A percentile compares a stretch with the other conserved stretches of the same genome.
Evolutionary conservation across 2,113 vertebrate species (phyloP).

Genomic region (Capreolus pygargus): DNA sequence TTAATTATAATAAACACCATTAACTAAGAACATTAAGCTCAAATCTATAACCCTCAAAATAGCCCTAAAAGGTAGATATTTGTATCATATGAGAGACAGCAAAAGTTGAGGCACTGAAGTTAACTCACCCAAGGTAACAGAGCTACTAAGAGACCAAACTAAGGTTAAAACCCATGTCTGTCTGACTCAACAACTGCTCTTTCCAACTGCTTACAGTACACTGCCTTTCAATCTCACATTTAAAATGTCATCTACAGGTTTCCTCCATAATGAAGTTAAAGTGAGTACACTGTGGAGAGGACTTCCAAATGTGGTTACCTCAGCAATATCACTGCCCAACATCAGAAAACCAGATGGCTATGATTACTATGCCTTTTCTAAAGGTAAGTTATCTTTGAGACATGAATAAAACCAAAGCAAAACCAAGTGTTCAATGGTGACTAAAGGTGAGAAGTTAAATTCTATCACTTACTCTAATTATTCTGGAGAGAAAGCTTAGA

Average conservation of each 20-base stretch:
- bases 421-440: not conserved
- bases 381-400: slow-evolving; percentile 82
- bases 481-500: not conserved
- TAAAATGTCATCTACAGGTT: slow-evolving; percentile 64
- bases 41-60: not conserved
- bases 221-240: not conserved
- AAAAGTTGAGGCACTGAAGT: not conserved
- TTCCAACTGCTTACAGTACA: not conserved
- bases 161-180: not conserved
- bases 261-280: slow-evolving; percentile 82
- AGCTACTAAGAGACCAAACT: not conserved
- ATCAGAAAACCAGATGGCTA: slow-evolving; percentile 85
- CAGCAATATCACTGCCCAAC: slow-evolving; percentile 89
- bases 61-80: not conserved
- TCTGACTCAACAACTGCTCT: not conserved
- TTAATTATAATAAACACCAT: not conserved
- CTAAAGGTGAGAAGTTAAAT: not conserved
- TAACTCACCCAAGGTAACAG: not conserved
- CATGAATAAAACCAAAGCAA: not conserved
- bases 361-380: slow-evolving; percentile 90
- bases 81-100: not conserved
- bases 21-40: not conserved
- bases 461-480: not conserved
- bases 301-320: slow-evolving; percentile 87
- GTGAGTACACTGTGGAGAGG: slow-evolving; percentile 87